Evolutionary conservation across 2,113 vertebrate species (phyloP).

Genomic region (Bungarus multicinctus): DNA sequence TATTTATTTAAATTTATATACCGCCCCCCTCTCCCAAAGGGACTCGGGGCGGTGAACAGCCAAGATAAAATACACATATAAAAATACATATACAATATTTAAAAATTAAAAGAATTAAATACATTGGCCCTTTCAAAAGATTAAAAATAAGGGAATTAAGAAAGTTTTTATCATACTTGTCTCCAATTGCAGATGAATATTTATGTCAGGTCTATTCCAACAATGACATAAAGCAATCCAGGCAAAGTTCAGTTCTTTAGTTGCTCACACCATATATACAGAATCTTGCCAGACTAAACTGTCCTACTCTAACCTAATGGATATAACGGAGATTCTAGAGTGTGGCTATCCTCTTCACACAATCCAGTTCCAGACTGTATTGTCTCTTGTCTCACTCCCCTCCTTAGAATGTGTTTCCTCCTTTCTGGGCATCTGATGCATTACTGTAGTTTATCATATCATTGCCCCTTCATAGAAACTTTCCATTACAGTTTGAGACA

Average conservation of each 20-base stretch:
- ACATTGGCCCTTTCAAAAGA: too few species aligned
- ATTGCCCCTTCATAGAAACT: not conserved
- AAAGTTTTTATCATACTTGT: not conserved
- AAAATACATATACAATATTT: too few species aligned
- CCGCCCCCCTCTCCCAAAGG: too few species aligned
- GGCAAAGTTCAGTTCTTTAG: not conserved
- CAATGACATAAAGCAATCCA: not conserved
- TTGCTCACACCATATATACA: not conserved
- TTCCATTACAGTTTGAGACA: not conserved
- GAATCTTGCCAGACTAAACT: not conserved
- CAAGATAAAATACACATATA: too few species aligned
- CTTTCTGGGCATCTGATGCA: not conserved
- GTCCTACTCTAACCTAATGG: not conserved
- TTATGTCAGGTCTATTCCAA: not conserved
- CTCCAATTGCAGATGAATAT: not conserved
- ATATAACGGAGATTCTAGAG: not conserved
- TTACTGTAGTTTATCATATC: not conserved
- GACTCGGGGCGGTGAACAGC: too few species aligned
- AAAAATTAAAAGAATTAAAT: too few species aligned
- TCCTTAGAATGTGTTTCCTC: not conserved
- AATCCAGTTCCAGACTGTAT: not conserved
- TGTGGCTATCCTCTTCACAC: not conserved
- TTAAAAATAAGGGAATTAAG: too few species aligned
- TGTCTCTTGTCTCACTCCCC: not conserved
- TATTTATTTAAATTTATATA: too few species aligned